Base-by-base conservation (phyloP, 2,888 invertebrate genomes). In the Pasiphila rectangulata region DNA sequence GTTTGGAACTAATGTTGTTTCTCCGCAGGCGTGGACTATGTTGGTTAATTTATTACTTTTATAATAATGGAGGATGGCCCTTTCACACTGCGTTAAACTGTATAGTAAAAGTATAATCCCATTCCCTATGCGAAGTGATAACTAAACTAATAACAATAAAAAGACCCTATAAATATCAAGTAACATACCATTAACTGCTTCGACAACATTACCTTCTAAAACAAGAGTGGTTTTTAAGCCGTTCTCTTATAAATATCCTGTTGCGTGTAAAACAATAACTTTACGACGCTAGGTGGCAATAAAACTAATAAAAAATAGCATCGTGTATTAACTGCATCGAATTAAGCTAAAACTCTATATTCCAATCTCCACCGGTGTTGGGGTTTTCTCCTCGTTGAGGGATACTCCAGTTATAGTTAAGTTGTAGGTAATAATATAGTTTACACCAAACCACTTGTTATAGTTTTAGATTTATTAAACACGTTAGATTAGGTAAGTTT, bases 221-320 rank as follows among this genome's bases (percentile, higher is more conserved):
- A 41, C 45, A 50, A 50, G 34, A 45, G 41, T 36, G 41, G 45
- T 45, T 35, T 38, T 41, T 34, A 15, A 34, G 34, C 30, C 21
- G 32, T 30, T 25, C 17, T 41, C 32, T 45, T 41, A 41, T 41
- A 45, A 15, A 36, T 45, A 32, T 37, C 34, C 36, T 36, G 36
- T 37, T 36, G 42, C 38, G 51, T 48, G 46, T 62, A 61, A 49
- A 57, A 69, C 63, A 50, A 50, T 56, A 63, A 61, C 48, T 62
- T 73, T 69, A 75, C 63, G 67, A 73, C 52, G 61, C 55, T 54
- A 63, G 34, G 58, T 45, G 57, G 61, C 50, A 61, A 71, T 80
- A 75, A 81, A 77, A 69, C 61, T 63, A 56, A 76, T 75, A 67
- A 79, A 74, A 75, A 75, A 77, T 74, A 67, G 67, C 69, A 67